Evolutionary conservation across 2,113 vertebrate species (phyloP), one percentile per base, ranked within the genome.

Genomic region (Nycticryphes semicollaris): DNA sequence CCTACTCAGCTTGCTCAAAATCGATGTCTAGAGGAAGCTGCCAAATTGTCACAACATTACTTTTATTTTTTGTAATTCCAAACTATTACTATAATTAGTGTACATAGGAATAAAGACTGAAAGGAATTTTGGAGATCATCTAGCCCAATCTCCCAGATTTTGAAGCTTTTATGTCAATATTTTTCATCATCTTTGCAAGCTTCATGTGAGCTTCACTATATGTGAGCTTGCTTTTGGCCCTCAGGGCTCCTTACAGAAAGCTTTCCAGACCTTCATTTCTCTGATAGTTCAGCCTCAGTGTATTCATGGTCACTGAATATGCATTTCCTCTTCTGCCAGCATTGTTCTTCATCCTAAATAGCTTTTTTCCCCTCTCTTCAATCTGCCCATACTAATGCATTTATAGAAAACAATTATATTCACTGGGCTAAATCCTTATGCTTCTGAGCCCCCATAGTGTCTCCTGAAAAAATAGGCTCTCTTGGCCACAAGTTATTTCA

Each of bases 321-420:
- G 23, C 22, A 84, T 77, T 77, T 90, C 12, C 54, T 60, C 19
- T 86, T 74, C 41, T 84, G 60, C 19, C 22, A 74, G 28, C 24
- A 87, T 54, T 89, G 21, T 84, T 83, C 45, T 92, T 87, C 43
- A 45, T n/a, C 37, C 37, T 84, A 45, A 91, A 91, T 54, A 89
- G 41, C 41, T 24, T 80, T 86, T 86, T 79, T 18, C 45, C 30
- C 5, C 35, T 62, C 63, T 62, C 50, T 87, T 50, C 22, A 89
- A 86, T 89, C 89, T 81, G 31, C 28, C 24, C 3, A 2, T 70
- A 15, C 11, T 63, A 62, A 81, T 20, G 30, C 89, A 81, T 94
- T 93, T 95, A 77, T 74, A 74, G 93, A 81, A 93, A 89, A 93
- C n/a, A 77, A 87, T 89, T 94, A 59, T 22, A 57, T 96, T 95